Percentiles rank a stretch among this genome's conserved stretches.
Conservation (phyloP, 30 jellyfish, hydroid and myxozoan species). For the Chrysaora quinquecirrha region DNA sequence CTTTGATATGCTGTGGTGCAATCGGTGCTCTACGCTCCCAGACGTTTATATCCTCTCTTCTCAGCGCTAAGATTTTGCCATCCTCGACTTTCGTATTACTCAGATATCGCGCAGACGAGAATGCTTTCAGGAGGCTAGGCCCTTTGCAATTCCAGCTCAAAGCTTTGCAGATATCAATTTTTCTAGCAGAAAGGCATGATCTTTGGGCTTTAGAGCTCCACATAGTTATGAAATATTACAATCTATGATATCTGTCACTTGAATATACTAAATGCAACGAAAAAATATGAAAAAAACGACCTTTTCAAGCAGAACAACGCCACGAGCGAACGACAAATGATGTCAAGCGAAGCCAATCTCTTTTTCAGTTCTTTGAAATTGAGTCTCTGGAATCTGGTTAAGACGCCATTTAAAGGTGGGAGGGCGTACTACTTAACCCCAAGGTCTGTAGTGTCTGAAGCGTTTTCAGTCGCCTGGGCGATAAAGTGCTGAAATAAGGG, state of each 20-base stretch:
- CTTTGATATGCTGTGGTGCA: slow-evolving; percentile 86
- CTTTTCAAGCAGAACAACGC: too few relatives aligned
- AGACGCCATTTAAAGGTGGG: too few relatives aligned
- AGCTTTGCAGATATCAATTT: background rate
- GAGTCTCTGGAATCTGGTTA: too few relatives aligned
- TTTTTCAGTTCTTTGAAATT: too few relatives aligned
- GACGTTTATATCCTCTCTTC: slow-evolving; percentile 92
- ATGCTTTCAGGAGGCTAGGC: slow-evolving; percentile 6
- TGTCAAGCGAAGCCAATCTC: too few relatives aligned
- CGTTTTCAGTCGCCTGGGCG: slow-evolving; percentile 48
- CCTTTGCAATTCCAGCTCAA: background rate
- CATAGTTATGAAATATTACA: background rate
- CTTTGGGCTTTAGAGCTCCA: background rate
- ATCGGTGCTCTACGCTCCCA: slow-evolving; percentile 97
- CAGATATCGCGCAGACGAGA: slow-evolving; percentile 33
- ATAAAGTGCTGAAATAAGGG: slow-evolving; percentile 72
- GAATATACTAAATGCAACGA: too few relatives aligned
- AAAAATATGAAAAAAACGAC: too few relatives aligned
- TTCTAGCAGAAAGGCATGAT: background rate
- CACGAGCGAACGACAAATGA: too few relatives aligned
- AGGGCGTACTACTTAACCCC: too few relatives aligned
- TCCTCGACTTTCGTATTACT: slow-evolving; percentile 69
- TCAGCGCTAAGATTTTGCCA: slow-evolving; percentile 64
- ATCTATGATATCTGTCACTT: too few relatives aligned
- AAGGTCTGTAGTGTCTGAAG: too few relatives aligned